Base-by-base conservation (phyloP, 2,797 vertebrate genomes). In the Cetoscarus ocellatus region DNA sequence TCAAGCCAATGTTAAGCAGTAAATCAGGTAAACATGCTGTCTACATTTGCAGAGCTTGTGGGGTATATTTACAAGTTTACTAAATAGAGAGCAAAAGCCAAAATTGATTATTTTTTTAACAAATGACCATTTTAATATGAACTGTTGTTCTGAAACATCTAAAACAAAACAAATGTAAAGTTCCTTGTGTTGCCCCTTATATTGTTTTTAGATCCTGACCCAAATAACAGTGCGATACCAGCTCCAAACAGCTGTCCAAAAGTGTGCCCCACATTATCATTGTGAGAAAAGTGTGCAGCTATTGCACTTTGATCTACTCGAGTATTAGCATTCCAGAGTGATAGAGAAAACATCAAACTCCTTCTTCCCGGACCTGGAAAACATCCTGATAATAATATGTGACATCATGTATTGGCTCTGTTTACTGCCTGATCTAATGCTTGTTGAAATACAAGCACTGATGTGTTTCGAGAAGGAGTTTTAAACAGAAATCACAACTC, bases 271-370 rank as follows among this genome's bases (percentile, higher is more conserved):
- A 48, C 10, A 55, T 64, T 44, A 61, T 64, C 65, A 66, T 18
- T 61, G 14, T 59, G 38, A 71, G 69, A 64, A 27, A 62, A 38
- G 45, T 3, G 35, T 45, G 61, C 10, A 2, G 70, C 73, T 70
- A 62, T 75, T 69, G 54, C 2, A 57, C 67, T 54, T 59, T 53
- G 35, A 43, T 34, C 60, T 27, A 40, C 52, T 38, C 3, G 36
- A 80, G 49, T 61, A 59, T 82, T 82, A 72, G 54, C 70, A 81
- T 82, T 86, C 67, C 73, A 36, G 44, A 27, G 35, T 1, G 8
- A 49, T 54, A 13, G 11, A 62, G 53, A 50, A 74, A 67, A 61
- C 43, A 44, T 47, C 11, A 18, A 53, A 63, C 64, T 69, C 47
- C 60, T 52, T 27, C 47, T 45, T 54, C 50, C 39, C 42, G 39